Base-by-base conservation (phyloP, 2,888 invertebrate species). In the Amblyjoppa fuscipennis region DNA sequence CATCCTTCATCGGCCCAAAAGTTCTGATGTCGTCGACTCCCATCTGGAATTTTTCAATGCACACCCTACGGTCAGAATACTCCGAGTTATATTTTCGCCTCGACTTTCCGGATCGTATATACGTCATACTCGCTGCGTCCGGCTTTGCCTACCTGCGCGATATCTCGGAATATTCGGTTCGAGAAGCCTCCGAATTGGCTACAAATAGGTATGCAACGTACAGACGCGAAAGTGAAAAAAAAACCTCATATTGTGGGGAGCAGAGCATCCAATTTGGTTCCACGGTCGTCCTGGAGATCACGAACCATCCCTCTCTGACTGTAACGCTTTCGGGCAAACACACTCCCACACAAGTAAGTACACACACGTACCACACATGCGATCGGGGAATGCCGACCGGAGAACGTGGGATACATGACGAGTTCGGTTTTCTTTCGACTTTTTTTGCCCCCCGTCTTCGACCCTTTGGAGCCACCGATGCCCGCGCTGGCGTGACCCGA, bases 211-310 rank as follows among this genome's bases (percentile, higher is more conserved):
- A 61, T 61, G 53, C 45, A 64, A 53, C 51, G 45, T 66, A 51
- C 64, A 31, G 34, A 45, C 31, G 25, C 25, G 1, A 38, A 59
- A 71, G 49, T 56, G 74, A 41, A 51, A 51, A 71, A 73, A 20
- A 61, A 78, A 61, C 13, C 53, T 20, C 56, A 74, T 74, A 78
- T 79, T 75, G 83, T 80, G 80, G 66, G 64, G 73, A 84, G 74
- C 80, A 68, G 68, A 69, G 76, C 84, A 86, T 87, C 87, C 87
- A 87, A 87, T 87, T 87, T 86, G 86, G 77, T 74, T 84, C 71
- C 53, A 70, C 78, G 74, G 82, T 86, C 82, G 75, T 81, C 78
- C 74, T 61, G 84, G 84, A 85, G 75, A 79, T 76, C 75, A 31
- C 79, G 66, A 49, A 75, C 71, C 25, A 31, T 74, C 51, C 59